Evolutionary conservation across 2,888 invertebrate species (phyloP), one percentile per base, ranked within the genome.

Genomic region (Melinaea menophilus): DNA sequence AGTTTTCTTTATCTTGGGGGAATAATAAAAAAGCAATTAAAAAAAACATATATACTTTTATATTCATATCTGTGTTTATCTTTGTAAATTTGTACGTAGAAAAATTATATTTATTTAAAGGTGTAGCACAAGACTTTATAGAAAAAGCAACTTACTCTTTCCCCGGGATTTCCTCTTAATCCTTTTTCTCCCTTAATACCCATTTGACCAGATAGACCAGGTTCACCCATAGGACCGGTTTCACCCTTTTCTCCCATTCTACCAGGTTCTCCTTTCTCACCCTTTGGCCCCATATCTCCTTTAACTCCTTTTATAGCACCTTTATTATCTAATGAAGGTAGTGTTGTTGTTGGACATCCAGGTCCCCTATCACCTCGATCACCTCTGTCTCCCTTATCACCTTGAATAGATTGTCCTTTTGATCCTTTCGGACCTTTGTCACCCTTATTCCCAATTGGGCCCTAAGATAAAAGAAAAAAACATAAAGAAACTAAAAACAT

Each of bases 131-230:
- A 37, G 37, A 9, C 41, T 9, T 9, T 9, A 41, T 41, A 41
- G 5, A 48, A 45, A 55, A 9, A 35, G 63, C 47, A 22, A 79
- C 83, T 90, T 92, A 97, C 97, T 82, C 95, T 92, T 72, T 94
- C 93, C 67, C 97, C 97, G 41, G 96, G 94, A 61, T 94, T 92
- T 70, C 97, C 97, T 55, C 94, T 93, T 70, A 97, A 87, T 71
- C 98, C 98, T 77, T 98, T 98, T 88, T 98, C 98, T 74, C 98
- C 98, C 80, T 95, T 95, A 70, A 90, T 85, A 59, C 96, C 96
- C 59, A 85, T 71, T 64, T 82, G 80, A 55, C 96, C 96, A 12
- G 92, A 81, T 61, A 91, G 78, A 55, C 97, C 97, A 72, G 93
- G 91, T 72, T 93, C 93, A 61, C 97, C 97, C 68, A 92, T 91